A percentile compares a stretch with the other conserved stretches of the same genome.
Evolutionary conservation across 2,888 invertebrate genomes (phyloP).

Genomic region (Mechanitis messenoides): DNA sequence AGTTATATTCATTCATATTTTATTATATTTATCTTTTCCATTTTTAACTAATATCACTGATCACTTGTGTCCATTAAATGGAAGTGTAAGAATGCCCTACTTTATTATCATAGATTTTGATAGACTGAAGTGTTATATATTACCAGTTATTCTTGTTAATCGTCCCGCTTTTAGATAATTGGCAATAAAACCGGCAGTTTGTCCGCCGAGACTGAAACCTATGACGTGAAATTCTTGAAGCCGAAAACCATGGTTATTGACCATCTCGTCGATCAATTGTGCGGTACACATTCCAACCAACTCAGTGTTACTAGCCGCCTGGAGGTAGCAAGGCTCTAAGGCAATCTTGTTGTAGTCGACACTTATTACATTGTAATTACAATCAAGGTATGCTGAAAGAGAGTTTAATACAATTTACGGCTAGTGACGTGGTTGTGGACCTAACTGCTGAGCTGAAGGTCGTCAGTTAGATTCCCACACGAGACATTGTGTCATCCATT

Average conservation of each 20-base stretch:
- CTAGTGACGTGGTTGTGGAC: too few relatives aligned
- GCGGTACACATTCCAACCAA: constrained; percentile 78
- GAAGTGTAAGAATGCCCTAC: too few relatives aligned
- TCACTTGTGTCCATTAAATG: too few relatives aligned
- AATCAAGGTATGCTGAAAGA: constrained; percentile 72
- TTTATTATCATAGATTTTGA: too few relatives aligned
- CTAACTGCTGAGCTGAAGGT: too few relatives aligned
- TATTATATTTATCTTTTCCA: too few relatives aligned
- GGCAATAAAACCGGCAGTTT: constrained; percentile 73
- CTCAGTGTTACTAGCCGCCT: constrained; percentile 76
- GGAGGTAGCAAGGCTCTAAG: constrained; percentile 76
- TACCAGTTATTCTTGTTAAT: constrained; percentile 76
- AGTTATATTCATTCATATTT: too few relatives aligned
- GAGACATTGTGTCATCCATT: too few relatives aligned
- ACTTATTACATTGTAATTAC: constrained; percentile 77
- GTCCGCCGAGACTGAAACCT: constrained; percentile 81
- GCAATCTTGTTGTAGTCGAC: constrained; percentile 79
- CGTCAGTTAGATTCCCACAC: too few relatives aligned
- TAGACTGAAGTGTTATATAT: constrained; percentile 5
- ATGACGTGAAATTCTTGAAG: constrained; percentile 75
- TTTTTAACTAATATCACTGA: too few relatives aligned
- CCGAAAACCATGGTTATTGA: constrained; percentile 52
- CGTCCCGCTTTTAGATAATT: constrained; percentile 62
- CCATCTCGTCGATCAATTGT: constrained; percentile 73
- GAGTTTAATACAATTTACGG: neutral